Conservation (phyloP, 1,140 invertebrate genomes). For the Yoshiicerus persimilis region DNA sequence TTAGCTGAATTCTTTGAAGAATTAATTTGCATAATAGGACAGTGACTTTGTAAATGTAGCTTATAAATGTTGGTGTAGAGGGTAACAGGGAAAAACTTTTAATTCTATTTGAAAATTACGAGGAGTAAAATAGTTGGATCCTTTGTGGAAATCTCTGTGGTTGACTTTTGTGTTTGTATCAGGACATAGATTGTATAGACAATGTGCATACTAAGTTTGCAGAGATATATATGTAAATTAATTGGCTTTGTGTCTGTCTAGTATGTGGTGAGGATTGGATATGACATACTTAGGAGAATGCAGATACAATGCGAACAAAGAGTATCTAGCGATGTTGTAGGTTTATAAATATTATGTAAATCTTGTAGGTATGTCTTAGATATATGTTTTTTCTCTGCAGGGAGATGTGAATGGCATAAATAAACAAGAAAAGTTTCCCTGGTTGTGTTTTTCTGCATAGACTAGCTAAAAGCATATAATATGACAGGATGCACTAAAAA, state of each 20-base stretch:
- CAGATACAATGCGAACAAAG: not conserved
- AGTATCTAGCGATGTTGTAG: not conserved
- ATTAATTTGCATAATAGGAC: not conserved
- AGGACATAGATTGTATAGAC: too few relatives aligned
- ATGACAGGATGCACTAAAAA: not conserved
- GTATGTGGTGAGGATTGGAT: not conserved
- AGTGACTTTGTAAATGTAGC: not conserved
- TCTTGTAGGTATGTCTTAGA: not conserved
- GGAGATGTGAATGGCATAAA: not conserved
- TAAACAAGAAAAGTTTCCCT: not conserved
- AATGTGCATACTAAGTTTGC: not conserved
- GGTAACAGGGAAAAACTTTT: not conserved
- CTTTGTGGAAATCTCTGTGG: not conserved
- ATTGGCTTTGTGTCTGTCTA: not conserved
- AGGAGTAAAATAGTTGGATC: not conserved
- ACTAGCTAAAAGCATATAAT: not conserved
- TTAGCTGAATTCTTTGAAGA: not conserved
- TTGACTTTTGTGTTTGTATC: not conserved
- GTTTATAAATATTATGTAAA: not conserved
- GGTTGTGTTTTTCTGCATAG: not conserved
- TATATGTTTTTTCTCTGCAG: not conserved
- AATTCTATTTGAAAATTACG: not conserved
- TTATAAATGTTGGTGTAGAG: too few relatives aligned
- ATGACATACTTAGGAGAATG: not conserved
- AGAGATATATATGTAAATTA: not conserved